Evolutionary conservation across 2,888 invertebrate genomes (phyloP).

Genomic region (Cerceris rybyensis): DNA sequence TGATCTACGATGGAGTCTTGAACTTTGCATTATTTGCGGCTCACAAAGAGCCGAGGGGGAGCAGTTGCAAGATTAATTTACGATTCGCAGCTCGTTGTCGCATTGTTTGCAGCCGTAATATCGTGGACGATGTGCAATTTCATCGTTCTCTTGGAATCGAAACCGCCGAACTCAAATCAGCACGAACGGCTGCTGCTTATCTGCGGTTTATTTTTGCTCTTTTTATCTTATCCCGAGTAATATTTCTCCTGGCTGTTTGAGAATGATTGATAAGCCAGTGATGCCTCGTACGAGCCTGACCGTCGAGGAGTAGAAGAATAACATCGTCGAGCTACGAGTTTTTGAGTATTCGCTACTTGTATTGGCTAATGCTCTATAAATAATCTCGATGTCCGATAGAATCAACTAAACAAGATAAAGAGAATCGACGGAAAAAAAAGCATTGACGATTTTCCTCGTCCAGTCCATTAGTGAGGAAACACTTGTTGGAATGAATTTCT

Average conservation of each 20-base stretch:
- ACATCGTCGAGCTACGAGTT: neutral
- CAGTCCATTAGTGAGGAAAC: too few species aligned
- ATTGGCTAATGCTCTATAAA: slow-evolving; percentile 35
- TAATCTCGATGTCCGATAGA: slow-evolving; percentile 27
- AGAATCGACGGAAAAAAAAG: slow-evolving; percentile 11
- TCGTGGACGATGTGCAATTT: slow-evolving; percentile 33
- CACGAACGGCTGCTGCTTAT: slow-evolving; percentile 47
- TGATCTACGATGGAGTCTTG: slow-evolving; percentile 2
- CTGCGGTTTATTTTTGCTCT: slow-evolving; percentile 51
- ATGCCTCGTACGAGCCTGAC: slow-evolving; percentile 9
- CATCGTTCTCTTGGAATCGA: slow-evolving; percentile 7
- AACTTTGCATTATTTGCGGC: slow-evolving; percentile 8
- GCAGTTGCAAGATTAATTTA: slow-evolving; percentile 16
- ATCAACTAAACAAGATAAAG: slow-evolving; percentile 41
- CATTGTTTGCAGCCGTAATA: slow-evolving; percentile 20
- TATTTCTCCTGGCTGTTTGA: slow-evolving; percentile 56
- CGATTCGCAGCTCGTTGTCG: neutral
- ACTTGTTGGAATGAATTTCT: too few species aligned
- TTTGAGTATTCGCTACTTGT: slow-evolving; percentile 1
- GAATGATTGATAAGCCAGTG: slow-evolving; percentile 50
- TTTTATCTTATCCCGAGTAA: slow-evolving; percentile 52
- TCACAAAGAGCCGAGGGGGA: neutral
- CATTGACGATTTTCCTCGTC: slow-evolving; percentile 27
- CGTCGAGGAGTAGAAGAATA: neutral
- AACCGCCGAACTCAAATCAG: slow-evolving; percentile 34